These are phyloP conservation scores for Crypturellus undulatus DNA, from an alignment of 2,113 vertebrate species.

Conservation along the genomic window DNA sequence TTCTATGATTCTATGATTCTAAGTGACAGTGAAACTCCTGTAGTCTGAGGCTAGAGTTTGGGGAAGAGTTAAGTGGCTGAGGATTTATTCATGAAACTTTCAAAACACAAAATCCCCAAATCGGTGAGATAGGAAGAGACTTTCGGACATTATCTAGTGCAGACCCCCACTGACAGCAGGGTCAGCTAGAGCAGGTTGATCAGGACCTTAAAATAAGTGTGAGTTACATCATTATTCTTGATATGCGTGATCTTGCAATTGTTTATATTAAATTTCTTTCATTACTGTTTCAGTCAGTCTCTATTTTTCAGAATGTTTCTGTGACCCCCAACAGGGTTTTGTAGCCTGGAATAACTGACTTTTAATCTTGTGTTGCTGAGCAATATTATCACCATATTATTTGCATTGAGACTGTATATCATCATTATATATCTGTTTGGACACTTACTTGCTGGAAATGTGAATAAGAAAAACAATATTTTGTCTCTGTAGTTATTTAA, in stretches of 20 bases:
- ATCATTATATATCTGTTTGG: not conserved
- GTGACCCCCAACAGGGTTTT: not conserved
- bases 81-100: not conserved
- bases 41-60: not conserved
- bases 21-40: fast-evolving
- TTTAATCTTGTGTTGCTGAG: not conserved
- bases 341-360: not conserved
- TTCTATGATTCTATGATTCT: too few relatives aligned
- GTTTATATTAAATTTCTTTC: not conserved
- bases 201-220: not conserved
- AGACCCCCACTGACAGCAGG: not conserved
- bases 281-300: not conserved
- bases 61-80: not conserved
- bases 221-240: not conserved
- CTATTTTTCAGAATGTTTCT: not conserved
- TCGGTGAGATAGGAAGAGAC: not conserved
- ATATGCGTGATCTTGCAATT: not conserved
- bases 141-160: not conserved
- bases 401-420: not conserved
- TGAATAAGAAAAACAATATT: not conserved
- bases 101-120: not conserved
- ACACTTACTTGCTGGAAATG: not conserved
- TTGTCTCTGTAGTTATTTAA: not conserved
- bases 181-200: not conserved
- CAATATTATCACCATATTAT: not conserved